Base-by-base conservation (phyloP, 2,797 vertebrate genomes). In the Xenopus petersii region DNA sequence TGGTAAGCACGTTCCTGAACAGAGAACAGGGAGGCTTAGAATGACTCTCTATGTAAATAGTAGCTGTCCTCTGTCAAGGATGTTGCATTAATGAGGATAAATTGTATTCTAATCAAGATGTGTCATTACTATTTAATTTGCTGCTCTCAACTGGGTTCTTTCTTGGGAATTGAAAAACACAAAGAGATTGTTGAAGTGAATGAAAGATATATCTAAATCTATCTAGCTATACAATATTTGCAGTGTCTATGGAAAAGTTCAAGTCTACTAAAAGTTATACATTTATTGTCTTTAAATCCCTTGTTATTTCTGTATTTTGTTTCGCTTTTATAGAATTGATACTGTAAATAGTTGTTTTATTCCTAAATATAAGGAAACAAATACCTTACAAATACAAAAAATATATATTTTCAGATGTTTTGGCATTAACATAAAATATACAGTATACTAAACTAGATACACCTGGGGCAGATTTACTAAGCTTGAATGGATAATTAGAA, bases 61-160 rank as follows among this genome's bases (percentile, higher is more conserved):
- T 74, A 82, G 75, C 77, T 0, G 83, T 81, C 81, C 86, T 86
- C 83, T 88, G 85, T 86, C 85, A 86, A 83, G 83, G 85, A 87
- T 82, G 80, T 84, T 84, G 81, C 82, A 67, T 85, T 89, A 88
- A 89, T 88, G 88, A 89, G 88, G 86, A 88, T 86, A 87, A 88
- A 87, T 88, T 86, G 88, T 89, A 89, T 87, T 88, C 86, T 85
- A 88, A 89, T 89, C 85, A 89, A 86, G 86, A 87, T 84, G 79
- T 84, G 82, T 85, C 81, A 86, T 89, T 89, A 86, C 88, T 77
- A 64, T 77, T 67, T 86, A 86, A 86, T 86, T 85, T 82, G 64
- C 85, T 82, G 82, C 83, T 86, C 84, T 85, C 81, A 86, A 82
- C 79, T 66, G 42, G 16, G 36, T 48, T 67, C 69, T 59, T 69